Percentiles rank a stretch among this genome's conserved stretches.
These are phyloP conservation scores for Bembecia ichneumoniformis DNA, from an alignment of 2,888 invertebrate genomes.

Conservation along the genomic window DNA sequence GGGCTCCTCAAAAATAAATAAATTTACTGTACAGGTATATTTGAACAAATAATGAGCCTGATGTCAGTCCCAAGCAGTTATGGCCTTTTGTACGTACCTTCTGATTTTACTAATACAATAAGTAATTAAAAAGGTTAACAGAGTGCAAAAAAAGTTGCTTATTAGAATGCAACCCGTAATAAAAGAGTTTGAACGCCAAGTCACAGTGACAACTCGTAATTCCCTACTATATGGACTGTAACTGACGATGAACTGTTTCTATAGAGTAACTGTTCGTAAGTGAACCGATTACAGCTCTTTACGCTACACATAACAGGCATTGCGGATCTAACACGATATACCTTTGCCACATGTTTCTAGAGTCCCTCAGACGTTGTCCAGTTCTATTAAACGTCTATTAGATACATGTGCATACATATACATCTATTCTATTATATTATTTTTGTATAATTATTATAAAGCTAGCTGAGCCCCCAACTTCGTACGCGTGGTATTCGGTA, in stretches of 20 bases:
- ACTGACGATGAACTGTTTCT: slow-evolving; percentile 6
- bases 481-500: too few species aligned
- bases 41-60: too few species aligned
- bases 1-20: too few species aligned
- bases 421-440: too few species aligned
- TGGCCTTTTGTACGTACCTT: too few species aligned
- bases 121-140: not conserved
- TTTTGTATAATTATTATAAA: too few species aligned
- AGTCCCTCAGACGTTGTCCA: not conserved
- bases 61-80: too few species aligned
- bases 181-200: not conserved
- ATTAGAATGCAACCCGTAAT: not conserved
- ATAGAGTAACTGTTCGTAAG: slow-evolving; percentile 11
- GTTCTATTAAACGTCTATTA: too few species aligned
- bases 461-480: too few species aligned
- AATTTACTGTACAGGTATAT: too few species aligned
- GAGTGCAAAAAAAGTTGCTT: too few species aligned
- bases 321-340: not conserved
- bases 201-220: slow-evolving; percentile 8
- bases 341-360: not conserved
- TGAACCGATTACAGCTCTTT: slow-evolving; percentile 6
- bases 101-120: not conserved
- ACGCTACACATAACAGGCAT: slow-evolving; percentile 3
- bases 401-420: too few species aligned
- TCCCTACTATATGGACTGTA: slow-evolving; percentile 22